A percentile compares a stretch with the other conserved stretches of the same genome.
Evolutionary conservation across 2,888 invertebrate species (phyloP).

Genomic region (Drosophila borborema): DNA sequence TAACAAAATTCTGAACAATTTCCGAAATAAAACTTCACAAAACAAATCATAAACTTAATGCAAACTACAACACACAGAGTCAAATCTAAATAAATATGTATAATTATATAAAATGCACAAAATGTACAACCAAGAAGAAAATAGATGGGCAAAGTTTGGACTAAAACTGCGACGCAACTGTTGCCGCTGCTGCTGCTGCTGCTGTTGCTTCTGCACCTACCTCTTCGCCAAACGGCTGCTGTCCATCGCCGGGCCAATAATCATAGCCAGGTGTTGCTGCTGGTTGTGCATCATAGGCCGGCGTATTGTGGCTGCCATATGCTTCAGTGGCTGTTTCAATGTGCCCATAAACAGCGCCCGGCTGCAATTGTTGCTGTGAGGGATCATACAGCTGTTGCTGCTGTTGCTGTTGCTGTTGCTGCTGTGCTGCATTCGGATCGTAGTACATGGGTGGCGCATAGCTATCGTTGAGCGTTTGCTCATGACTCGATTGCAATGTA

Average conservation of each 20-base stretch:
- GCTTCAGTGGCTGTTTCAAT: constrained; percentile 44
- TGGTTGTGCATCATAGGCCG: constrained; percentile 31
- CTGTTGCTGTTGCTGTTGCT: constrained; percentile 22
- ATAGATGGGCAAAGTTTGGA: constrained; percentile 26
- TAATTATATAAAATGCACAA: constrained; percentile 4
- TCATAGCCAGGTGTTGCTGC: constrained; percentile 58
- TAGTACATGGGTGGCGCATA: constrained; percentile 48
- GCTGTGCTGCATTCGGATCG: constrained; percentile 39
- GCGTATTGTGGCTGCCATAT: constrained; percentile 27
- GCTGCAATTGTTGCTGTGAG: constrained; percentile 11
- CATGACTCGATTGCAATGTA: constrained; percentile 22
- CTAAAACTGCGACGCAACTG: constrained; percentile 20
- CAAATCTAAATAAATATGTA: constrained; percentile 9
- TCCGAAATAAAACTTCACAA: constrained; percentile 17
- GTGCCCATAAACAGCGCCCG: constrained; percentile 30
- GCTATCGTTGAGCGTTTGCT: constrained; percentile 31
- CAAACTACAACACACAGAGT: constrained; percentile 6
- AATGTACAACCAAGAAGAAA: constrained; percentile 20
- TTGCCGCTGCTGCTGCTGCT: neutral
- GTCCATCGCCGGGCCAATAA: constrained; percentile 69
- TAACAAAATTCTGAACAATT: constrained; percentile 19
- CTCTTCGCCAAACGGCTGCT: constrained; percentile 70
- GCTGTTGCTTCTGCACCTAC: constrained; percentile 48
- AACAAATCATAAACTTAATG: constrained; percentile 24
- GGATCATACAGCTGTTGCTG: constrained; percentile 23